phyloP scores from a whole-genome alignment of 2,888 invertebrate genomes.

The Laothoe populi region DNA sequence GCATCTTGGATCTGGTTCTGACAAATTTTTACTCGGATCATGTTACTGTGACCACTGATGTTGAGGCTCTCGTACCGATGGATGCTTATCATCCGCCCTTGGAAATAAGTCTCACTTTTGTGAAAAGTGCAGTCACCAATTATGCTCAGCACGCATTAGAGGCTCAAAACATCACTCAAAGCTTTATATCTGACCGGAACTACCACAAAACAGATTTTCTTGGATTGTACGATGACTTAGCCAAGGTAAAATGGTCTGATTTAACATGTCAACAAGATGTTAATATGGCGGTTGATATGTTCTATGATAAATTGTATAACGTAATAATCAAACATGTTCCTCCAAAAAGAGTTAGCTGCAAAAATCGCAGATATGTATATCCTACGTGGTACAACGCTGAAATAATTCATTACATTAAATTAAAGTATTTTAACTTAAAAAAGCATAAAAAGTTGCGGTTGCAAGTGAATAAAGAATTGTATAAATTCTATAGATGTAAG shows the following conservation, averaged over 20 bases:
- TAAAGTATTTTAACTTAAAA: constrained; percentile 1
- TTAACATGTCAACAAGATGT: not conserved
- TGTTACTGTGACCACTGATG: not conserved
- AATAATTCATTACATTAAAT: not conserved
- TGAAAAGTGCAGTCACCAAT: not conserved
- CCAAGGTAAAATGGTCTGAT: not conserved
- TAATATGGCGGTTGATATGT: not conserved
- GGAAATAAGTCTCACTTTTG: not conserved
- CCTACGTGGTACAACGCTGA: not conserved
- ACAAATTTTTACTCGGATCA: not conserved
- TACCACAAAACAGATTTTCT: not conserved
- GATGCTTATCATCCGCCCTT: not conserved
- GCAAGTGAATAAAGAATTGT: too few relatives aligned
- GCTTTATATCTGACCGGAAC: not conserved
- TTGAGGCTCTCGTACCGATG: not conserved
- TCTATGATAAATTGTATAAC: not conserved
- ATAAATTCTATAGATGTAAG: too few relatives aligned
- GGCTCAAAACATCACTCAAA: not conserved
- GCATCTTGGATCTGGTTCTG: not conserved
- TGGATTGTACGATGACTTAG: not conserved
- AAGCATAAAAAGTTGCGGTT: too few relatives aligned
- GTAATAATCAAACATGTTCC: too few relatives aligned
- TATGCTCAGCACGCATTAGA: too few relatives aligned
- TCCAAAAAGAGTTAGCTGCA: too few relatives aligned
- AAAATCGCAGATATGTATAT: not conserved